Evolutionary conservation across 1,140 invertebrate genomes (phyloP).

Genomic region (Ephestia elutella): DNA sequence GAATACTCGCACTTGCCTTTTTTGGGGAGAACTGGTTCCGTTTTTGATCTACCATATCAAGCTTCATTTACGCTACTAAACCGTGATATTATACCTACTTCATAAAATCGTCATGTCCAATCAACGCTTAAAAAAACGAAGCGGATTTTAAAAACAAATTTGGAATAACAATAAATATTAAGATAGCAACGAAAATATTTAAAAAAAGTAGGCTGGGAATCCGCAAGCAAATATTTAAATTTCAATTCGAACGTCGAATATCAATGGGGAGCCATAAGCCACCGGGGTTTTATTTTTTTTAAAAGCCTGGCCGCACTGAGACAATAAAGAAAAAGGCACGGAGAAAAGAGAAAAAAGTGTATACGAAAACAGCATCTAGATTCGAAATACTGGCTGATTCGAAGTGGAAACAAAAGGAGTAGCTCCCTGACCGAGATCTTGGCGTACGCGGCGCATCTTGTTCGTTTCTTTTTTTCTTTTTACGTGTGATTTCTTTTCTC

Average conservation of each 20-base stretch:
- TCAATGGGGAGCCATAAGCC: conserved; percentile 73
- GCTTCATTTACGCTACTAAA: conserved; percentile 28
- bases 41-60: conserved; percentile 28
- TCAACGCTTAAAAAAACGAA: not conserved
- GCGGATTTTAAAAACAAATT: not conserved
- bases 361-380: conserved; percentile 68
- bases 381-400: conserved; percentile 72
- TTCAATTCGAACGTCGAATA: conserved; percentile 72
- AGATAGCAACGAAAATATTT: conserved; percentile 59
- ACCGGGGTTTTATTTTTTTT: conserved; percentile 60
- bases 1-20: conserved; percentile 30
- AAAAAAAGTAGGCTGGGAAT: conserved; percentile 57
- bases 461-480: conserved; percentile 50
- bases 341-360: conserved; percentile 54
- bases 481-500: conserved; percentile 65
- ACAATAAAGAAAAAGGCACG: conserved; percentile 71
- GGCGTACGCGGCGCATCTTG: conserved; percentile 62
- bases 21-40: conserved; percentile 32
- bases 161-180: conserved; percentile 61
- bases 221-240: conserved; percentile 71
- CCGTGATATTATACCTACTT: conserved; percentile 9
- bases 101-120: not conserved
- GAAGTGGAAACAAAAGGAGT: conserved; percentile 69
- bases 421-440: conserved; percentile 71
- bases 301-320: conserved; percentile 56